phyloP scores from a whole-genome alignment of 2,113 vertebrate species.

The Myanophis thanlyinensis region DNA sequence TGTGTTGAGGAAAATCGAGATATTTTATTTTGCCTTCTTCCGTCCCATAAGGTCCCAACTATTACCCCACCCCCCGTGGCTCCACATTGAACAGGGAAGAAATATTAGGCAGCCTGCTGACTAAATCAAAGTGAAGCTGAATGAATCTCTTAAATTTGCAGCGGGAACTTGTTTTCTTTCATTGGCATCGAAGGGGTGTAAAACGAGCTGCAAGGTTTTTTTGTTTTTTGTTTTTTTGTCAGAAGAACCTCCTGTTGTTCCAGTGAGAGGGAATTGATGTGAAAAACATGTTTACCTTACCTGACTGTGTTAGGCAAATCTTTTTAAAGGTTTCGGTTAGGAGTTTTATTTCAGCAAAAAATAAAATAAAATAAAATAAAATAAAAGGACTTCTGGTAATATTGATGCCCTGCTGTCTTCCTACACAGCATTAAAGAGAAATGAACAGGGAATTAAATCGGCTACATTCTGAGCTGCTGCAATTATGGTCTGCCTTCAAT shows the following conservation, averaged over 20 bases:
- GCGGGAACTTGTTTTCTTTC: background rate
- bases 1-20: background rate
- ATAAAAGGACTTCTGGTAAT: conserved; percentile 51
- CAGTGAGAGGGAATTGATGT: background rate
- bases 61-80: background rate
- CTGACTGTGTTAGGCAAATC: background rate
- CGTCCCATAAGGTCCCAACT: too few relatives aligned
- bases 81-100: background rate
- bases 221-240: too few relatives aligned
- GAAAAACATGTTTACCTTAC: conserved; percentile 20
- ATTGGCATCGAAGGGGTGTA: background rate
- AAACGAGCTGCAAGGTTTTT: background rate
- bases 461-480: conserved; percentile 50
- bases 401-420: conserved; percentile 42
- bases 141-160: background rate
- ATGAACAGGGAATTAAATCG: conserved; percentile 50
- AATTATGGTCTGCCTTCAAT: conserved; percentile 49
- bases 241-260: background rate
- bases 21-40: background rate
- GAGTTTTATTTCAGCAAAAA: conserved; percentile 25
- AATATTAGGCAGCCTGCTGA: background rate
- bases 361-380: too few relatives aligned
- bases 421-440: conserved; percentile 35
- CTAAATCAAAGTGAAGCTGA: background rate
- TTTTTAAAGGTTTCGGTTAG: conserved; percentile 35